A percentile compares a stretch with the other conserved stretches of the same genome.
Conservation (phyloP, 2,113 vertebrate genomes). For the Scophthalmus maximus region DNA sequence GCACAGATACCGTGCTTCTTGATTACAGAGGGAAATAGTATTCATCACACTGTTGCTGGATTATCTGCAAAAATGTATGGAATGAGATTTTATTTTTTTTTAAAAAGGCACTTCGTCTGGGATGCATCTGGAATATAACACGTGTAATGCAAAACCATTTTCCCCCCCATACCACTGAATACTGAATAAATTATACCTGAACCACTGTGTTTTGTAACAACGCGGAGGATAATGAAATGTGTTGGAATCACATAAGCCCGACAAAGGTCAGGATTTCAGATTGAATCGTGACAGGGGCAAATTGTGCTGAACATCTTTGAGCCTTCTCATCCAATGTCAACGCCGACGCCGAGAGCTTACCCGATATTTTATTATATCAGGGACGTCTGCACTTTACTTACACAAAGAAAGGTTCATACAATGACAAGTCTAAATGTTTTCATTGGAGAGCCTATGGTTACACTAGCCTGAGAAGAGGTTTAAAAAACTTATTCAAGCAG, state of each 20-base stretch:
- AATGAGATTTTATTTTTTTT: too few species aligned
- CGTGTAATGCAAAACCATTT: conserved; percentile 35
- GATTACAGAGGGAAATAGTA: conserved; percentile 43
- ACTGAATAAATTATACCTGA: conserved; percentile 29
- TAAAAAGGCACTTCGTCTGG: conserved; percentile 24
- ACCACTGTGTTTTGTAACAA: conserved; percentile 4
- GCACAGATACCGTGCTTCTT: conserved; percentile 51
- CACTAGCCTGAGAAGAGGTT: too few species aligned
- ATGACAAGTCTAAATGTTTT: too few species aligned
- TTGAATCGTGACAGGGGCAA: background rate
- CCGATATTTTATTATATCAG: too few species aligned
- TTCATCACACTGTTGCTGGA: conserved; percentile 30
- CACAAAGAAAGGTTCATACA: too few species aligned
- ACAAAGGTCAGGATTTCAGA: conserved; percentile 22
- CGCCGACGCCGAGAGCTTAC: background rate
- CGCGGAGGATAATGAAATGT: conserved; percentile 21
- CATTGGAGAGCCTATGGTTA: too few species aligned
- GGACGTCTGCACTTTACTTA: too few species aligned
- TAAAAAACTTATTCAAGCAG: background rate
- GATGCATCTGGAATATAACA: conserved; percentile 34
- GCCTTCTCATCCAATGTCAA: background rate
- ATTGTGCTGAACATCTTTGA: background rate
- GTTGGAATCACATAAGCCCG: conserved; percentile 1
- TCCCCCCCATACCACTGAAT: conserved; percentile 9
- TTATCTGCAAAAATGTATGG: conserved; percentile 27